Conservation (phyloP, 2,888 invertebrate species). For the Scrobipalpa atriplicella region DNA sequence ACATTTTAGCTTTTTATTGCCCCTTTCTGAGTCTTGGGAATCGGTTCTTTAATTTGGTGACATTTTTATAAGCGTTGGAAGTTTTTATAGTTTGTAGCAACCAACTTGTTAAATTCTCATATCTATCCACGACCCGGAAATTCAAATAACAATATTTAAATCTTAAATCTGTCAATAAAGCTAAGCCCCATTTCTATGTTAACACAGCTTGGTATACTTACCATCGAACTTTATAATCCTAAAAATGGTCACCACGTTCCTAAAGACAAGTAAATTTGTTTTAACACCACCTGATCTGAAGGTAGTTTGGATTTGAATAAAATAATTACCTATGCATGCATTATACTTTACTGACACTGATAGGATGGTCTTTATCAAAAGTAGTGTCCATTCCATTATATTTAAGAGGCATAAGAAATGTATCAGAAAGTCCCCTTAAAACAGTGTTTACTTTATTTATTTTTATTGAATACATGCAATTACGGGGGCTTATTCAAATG, state of each 20-base stretch:
- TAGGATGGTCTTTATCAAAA: slow-evolving; percentile 9
- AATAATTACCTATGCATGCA: slow-evolving; percentile 18
- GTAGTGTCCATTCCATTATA: slow-evolving; percentile 20
- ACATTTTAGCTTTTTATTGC: slow-evolving; percentile 9
- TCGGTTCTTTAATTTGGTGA: background rate
- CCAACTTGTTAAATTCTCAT: slow-evolving; percentile 1
- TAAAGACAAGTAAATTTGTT: slow-evolving; percentile 42
- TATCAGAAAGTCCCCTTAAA: slow-evolving; percentile 17
- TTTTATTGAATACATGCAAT: slow-evolving; percentile 52
- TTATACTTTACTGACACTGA: slow-evolving; percentile 16
- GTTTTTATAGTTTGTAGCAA: background rate
- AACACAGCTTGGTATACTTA: slow-evolving; percentile 41
- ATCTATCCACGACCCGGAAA: slow-evolving; percentile 33
- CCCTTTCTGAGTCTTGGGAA: background rate
- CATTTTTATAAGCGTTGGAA: background rate
- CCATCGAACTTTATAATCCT: slow-evolving; percentile 41
- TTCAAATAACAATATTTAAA: slow-evolving; percentile 38
- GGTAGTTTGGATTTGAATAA: slow-evolving; percentile 28
- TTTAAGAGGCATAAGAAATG: slow-evolving; percentile 4
- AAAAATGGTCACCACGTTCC: slow-evolving; percentile 38
- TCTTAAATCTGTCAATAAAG: slow-evolving; percentile 36
- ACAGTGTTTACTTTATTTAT: slow-evolving; percentile 36
- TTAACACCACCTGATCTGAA: slow-evolving; percentile 34
- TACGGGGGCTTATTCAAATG: slow-evolving; percentile 66
- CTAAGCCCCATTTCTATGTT: slow-evolving; percentile 41